phyloP scores from a whole-genome alignment of 2,113 vertebrate genomes.

The Xiphophorus couchianus region DNA sequence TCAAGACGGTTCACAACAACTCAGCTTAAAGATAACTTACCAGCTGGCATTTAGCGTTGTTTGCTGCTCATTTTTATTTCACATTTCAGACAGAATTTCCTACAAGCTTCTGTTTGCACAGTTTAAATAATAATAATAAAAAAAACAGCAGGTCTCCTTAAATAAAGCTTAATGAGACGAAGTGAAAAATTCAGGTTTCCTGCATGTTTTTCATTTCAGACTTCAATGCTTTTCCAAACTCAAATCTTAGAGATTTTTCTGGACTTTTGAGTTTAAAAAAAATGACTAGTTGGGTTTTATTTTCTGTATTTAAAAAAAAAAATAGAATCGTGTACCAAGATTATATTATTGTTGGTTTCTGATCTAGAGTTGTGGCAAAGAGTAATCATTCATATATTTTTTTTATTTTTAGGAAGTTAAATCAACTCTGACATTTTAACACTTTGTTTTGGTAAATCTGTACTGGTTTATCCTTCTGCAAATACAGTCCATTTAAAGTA shows the following conservation, averaged over 20 bases:
- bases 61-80: background rate
- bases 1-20: background rate
- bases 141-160: background rate
- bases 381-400: too few species aligned
- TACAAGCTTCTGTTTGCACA: background rate
- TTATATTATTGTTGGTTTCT: background rate
- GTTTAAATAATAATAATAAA: too few species aligned
- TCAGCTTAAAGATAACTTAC: slow-evolving; percentile 13
- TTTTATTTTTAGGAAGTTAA: too few species aligned
- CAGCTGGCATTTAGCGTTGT: background rate
- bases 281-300: background rate
- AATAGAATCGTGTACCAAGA: too few species aligned
- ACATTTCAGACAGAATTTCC: too few species aligned
- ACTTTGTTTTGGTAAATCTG: background rate
- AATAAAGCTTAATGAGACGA: slow-evolving; percentile 11
- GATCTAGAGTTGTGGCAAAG: background rate
- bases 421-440: background rate
- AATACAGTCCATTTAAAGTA: background rate
- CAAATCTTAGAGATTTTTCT: background rate
- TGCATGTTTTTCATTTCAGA: background rate
- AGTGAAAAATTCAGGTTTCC: background rate
- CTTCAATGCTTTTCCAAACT: background rate
- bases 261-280: background rate
- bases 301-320: background rate
- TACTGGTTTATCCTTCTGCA: background rate